Percentiles rank a stretch among this genome's conserved stretches.
Conservation (phyloP, 2,797 vertebrate species). For the Cirrhinus molitorella region DNA sequence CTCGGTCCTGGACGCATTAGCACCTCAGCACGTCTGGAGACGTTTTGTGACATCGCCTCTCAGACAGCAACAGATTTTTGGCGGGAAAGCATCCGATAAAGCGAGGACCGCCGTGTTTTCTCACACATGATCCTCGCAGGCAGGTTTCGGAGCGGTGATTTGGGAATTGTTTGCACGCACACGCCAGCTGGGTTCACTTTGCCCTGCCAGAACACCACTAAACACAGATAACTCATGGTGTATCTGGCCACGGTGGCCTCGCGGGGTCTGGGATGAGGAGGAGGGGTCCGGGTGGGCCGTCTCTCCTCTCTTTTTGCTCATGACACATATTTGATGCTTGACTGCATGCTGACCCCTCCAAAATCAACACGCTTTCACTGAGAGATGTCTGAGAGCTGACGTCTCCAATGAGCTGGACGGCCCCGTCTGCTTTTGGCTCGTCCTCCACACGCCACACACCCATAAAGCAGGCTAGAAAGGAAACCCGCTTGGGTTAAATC, state of each 20-base stretch:
- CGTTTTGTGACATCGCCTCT: constrained; percentile 20
- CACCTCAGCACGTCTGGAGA: constrained; percentile 31
- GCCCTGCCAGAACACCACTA: constrained; percentile 56
- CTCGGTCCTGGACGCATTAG: neutral
- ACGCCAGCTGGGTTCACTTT: constrained; percentile 63
- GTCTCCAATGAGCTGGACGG: constrained; percentile 2
- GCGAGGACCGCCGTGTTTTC: constrained; percentile 33
- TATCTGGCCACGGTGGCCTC: constrained; percentile 35
- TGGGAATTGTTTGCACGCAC: constrained; percentile 58
- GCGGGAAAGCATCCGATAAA: constrained; percentile 5
- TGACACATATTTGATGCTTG: constrained; percentile 53
- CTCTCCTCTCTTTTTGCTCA: constrained; percentile 50
- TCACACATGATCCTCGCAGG: constrained; percentile 48
- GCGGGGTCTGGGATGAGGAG: constrained; percentile 17
- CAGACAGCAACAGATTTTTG: constrained; percentile 29
- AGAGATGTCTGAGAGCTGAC: constrained; percentile 62
- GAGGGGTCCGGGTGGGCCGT: neutral
- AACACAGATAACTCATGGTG: constrained; percentile 53
- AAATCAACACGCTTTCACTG: constrained; percentile 65
- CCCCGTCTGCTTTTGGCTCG: constrained; percentile 7
- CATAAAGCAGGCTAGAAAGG: neutral
- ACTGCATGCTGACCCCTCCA: constrained; percentile 63
- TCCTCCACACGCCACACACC: constrained; percentile 3
- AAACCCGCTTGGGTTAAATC: constrained; percentile 44
- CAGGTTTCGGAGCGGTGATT: constrained; percentile 33